A percentile compares a stretch with the other conserved stretches of the same genome.
Evolutionary conservation across 2,113 vertebrate genomes (phyloP).

Genomic region (Anser brachyrhynchus): DNA sequence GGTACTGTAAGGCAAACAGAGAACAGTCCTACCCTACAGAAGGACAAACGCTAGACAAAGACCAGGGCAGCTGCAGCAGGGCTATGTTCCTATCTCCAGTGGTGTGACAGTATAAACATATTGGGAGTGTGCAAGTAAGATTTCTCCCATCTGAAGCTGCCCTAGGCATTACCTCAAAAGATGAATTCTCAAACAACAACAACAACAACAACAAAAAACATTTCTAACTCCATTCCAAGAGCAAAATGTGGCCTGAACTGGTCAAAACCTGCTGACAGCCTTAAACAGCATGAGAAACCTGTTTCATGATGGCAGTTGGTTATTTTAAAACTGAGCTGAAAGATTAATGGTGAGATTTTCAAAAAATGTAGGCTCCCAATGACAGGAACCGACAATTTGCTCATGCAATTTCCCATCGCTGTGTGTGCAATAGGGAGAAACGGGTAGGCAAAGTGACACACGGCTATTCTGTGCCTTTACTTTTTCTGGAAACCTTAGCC

Average conservation of each 20-base stretch:
- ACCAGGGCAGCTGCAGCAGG: background rate
- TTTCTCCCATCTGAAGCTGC: slow-evolving; percentile 4
- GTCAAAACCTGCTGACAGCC: slow-evolving; percentile 66
- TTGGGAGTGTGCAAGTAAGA: background rate
- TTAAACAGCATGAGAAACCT: slow-evolving; percentile 61
- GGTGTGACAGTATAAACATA: background rate
- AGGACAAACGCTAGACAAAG: background rate
- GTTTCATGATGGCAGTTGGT: slow-evolving; percentile 65
- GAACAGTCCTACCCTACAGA: background rate
- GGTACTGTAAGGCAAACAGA: slow-evolving; percentile 52
- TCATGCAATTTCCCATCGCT: slow-evolving; percentile 67
- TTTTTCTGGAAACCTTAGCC: slow-evolving; percentile 56
- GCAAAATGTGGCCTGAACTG: slow-evolving; percentile 28
- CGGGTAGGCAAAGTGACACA: slow-evolving; percentile 51
- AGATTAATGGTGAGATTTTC: slow-evolving; percentile 67
- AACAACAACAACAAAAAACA: background rate
- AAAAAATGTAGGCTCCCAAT: slow-evolving; percentile 55
- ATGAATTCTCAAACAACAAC: slow-evolving; percentile 23
- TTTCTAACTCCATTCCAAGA: slow-evolving; percentile 22
- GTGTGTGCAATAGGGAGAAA: slow-evolving; percentile 45
- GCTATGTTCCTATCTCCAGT: background rate
- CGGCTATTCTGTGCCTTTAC: background rate
- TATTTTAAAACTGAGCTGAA: slow-evolving; percentile 65
- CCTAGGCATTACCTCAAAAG: slow-evolving; percentile 41
- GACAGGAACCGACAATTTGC: slow-evolving; percentile 66